Evolutionary conservation across 2,113 vertebrate genomes (phyloP).

Genomic region (Cololabis saira): DNA sequence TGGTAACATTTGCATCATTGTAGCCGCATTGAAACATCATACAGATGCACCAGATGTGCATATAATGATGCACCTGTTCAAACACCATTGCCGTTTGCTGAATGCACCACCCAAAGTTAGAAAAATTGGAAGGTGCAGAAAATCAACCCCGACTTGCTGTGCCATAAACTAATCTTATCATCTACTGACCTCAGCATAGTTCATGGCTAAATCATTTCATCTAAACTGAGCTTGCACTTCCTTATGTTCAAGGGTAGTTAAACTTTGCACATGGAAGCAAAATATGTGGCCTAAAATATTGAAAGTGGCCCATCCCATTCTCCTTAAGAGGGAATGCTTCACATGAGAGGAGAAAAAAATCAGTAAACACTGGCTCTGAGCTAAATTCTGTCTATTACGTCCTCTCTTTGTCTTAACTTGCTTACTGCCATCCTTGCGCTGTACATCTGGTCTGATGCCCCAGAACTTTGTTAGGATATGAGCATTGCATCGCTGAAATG

Average conservation of each 20-base stretch:
- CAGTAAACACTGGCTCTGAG: constrained; percentile 43
- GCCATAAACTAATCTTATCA: too few relatives aligned
- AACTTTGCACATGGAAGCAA: constrained; percentile 17
- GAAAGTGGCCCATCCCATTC: constrained; percentile 11
- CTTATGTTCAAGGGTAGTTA: constrained; percentile 34
- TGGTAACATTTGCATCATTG: too few relatives aligned
- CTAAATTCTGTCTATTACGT: constrained; percentile 36
- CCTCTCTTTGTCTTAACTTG: constrained; percentile 41
- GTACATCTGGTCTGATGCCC: constrained; percentile 60
- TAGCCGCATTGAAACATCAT: too few relatives aligned
- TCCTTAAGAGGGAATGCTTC: constrained; percentile 21
- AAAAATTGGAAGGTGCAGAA: too few relatives aligned
- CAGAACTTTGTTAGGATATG: constrained; percentile 59
- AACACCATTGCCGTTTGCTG: too few relatives aligned
- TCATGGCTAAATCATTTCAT: constrained; percentile 62
- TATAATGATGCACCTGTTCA: too few relatives aligned
- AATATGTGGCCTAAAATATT: constrained; percentile 23
- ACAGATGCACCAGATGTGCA: too few relatives aligned
- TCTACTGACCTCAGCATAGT: constrained; percentile 37
- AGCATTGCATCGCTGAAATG: constrained; percentile 52
- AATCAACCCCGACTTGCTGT: too few relatives aligned
- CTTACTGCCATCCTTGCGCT: constrained; percentile 27
- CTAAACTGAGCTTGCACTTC: constrained; percentile 40
- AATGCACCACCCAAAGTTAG: too few relatives aligned
- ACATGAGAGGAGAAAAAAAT: constrained; percentile 31